These are phyloP conservation scores for Climacteris rufus DNA, from an alignment of 2,113 vertebrate species.

Conservation along the genomic window DNA sequence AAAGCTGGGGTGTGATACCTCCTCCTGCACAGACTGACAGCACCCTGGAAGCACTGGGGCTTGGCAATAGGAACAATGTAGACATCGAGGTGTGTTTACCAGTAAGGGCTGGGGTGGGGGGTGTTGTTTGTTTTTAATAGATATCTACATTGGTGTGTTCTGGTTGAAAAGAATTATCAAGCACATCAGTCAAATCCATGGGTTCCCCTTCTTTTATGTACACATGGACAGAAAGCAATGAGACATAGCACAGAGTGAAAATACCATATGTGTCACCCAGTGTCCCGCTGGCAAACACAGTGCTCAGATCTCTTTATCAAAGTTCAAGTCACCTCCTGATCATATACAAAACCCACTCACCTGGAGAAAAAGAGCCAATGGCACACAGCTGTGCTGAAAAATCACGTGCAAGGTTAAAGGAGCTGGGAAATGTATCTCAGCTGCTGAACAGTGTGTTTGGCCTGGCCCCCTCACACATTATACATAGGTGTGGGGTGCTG, in stretches of 20 bases:
- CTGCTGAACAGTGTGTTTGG: background rate
- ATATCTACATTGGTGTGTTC: background rate
- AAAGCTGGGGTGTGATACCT: background rate
- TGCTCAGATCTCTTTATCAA: background rate
- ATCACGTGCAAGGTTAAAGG: background rate
- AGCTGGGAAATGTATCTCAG: background rate
- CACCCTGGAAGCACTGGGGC: background rate
- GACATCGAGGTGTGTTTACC: background rate
- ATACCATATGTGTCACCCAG: background rate
- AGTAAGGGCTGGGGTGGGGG: background rate
- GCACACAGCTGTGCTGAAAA: background rate
- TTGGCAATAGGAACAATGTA: background rate
- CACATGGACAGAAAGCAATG: background rate
- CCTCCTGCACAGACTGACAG: background rate
- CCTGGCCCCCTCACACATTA: fast-evolving
- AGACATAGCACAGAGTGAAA: background rate
- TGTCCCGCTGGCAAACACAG: background rate
- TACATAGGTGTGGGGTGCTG: background rate
- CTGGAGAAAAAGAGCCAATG: background rate
- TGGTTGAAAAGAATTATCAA: constrained; percentile 1
- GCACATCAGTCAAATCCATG: background rate
- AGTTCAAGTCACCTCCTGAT: background rate
- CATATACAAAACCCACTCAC: background rate
- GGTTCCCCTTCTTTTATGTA: background rate
- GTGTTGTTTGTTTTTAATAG: background rate